A percentile compares a stretch with the other conserved stretches of the same genome.
Evolutionary conservation across 2,888 invertebrate species (phyloP).

Genomic region (Phasia obesa): DNA sequence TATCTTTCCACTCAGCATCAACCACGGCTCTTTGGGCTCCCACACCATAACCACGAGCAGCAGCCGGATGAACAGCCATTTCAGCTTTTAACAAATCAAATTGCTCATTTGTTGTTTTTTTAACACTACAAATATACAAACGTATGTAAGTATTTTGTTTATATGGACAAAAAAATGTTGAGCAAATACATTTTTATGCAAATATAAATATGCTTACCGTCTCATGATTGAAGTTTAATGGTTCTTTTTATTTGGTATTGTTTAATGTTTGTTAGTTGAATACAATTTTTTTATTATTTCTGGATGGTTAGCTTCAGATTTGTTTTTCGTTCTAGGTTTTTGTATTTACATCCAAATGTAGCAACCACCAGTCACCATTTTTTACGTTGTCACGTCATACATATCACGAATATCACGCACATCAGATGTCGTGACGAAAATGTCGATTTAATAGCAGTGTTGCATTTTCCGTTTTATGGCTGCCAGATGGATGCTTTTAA

Average conservation of each 20-base stretch:
- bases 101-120: conserved; percentile 63
- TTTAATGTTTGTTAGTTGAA: neutral
- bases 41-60: conserved; percentile 57
- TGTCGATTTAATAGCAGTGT: conserved; percentile 47
- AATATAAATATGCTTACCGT: conserved; percentile 42
- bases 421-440: conserved; percentile 65
- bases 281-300: neutral
- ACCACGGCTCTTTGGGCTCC: conserved; percentile 51
- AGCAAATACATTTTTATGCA: neutral
- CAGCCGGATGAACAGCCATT: conserved; percentile 59
- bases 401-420: conserved; percentile 57
- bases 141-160: no score
- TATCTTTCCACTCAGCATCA: conserved; percentile 67
- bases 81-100: conserved; percentile 64
- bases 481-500: conserved; percentile 53
- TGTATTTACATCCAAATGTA: conserved; percentile 44
- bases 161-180: neutral
- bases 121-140: conserved; percentile 40
- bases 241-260: neutral
- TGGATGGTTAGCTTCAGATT: neutral
- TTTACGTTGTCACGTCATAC: conserved; percentile 60
- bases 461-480: conserved; percentile 20
- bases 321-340: conserved; percentile 29
- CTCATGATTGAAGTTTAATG: conserved; percentile 29
- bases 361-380: conserved; percentile 51